phyloP scores from a whole-genome alignment of 1,140 invertebrate species.

The Homarus americanus region DNA sequence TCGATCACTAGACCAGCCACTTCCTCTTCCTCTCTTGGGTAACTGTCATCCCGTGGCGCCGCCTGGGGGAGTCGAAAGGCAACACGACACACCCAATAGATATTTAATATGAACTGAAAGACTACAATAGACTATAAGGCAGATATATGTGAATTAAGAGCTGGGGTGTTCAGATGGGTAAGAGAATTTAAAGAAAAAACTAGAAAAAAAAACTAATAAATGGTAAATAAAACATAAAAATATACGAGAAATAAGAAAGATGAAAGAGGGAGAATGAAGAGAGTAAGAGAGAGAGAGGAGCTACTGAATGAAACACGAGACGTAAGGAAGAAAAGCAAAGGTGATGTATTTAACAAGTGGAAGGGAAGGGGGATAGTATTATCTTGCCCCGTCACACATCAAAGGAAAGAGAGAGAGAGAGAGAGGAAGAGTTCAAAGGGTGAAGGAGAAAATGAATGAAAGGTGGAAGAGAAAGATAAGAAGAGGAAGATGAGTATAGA shows the following conservation, averaged over 20 bases:
- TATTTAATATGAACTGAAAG: no score
- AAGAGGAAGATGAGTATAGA: background rate
- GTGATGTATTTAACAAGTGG: no score
- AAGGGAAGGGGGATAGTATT: no score
- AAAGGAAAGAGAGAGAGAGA: background rate
- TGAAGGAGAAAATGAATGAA: background rate
- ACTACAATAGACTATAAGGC: no score
- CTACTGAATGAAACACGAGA: background rate
- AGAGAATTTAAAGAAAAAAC: no score
- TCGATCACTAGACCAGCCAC: slow-evolving; percentile 49
- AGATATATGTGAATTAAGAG: no score
- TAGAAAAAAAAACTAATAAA: background rate
- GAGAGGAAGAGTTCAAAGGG: background rate
- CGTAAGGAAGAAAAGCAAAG: background rate
- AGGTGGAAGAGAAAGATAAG: background rate
- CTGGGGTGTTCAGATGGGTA: no score
- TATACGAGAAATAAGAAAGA: background rate
- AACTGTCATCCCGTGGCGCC: slow-evolving; percentile 36
- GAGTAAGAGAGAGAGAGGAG: background rate
- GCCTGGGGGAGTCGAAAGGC: background rate
- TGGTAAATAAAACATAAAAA: no score
- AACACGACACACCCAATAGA: no score
- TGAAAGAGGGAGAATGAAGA: background rate
- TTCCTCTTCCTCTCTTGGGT: slow-evolving; percentile 43
- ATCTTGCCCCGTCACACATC: no score